phyloP scores from a whole-genome alignment of 2,888 invertebrate genomes.

The Acleris emargana region DNA sequence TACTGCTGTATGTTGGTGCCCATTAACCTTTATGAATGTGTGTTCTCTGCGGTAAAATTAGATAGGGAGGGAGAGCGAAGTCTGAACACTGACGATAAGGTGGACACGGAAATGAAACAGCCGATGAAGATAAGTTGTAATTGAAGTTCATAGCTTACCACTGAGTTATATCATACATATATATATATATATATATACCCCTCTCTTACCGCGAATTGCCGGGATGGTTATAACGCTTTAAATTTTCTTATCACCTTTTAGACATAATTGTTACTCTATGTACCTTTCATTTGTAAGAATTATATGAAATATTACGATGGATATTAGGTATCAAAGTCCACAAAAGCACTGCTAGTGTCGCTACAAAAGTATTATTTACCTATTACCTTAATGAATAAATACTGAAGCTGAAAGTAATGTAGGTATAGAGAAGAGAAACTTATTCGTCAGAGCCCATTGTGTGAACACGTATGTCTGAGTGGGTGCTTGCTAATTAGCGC shows the following conservation, averaged over 20 bases:
- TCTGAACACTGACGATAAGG: constrained; percentile 63
- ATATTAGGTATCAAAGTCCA: no score
- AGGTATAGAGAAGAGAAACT: neutral
- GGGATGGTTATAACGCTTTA: constrained; percentile 4
- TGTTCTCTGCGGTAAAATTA: constrained; percentile 42
- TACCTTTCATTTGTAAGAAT: neutral
- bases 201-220: constrained; percentile 7
- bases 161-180: constrained; percentile 37
- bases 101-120: constrained; percentile 64
- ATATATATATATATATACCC: neutral
- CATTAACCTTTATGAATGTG: constrained; percentile 33
- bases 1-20: constrained; percentile 18
- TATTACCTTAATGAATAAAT: no score
- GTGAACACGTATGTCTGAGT: constrained; percentile 21
- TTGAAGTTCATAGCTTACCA: constrained; percentile 58
- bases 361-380: no score
- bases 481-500: constrained; percentile 60
- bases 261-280: neutral
- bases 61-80: constrained; percentile 44
- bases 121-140: constrained; percentile 72
- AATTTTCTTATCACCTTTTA: constrained; percentile 18
- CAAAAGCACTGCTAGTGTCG: no score
- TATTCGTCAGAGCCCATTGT: constrained; percentile 22
- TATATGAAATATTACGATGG: neutral
- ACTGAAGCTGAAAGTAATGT: no score